These are phyloP conservation scores for Acronicta leporina DNA, from an alignment of 2,888 invertebrate genomes.

Conservation along the genomic window DNA sequence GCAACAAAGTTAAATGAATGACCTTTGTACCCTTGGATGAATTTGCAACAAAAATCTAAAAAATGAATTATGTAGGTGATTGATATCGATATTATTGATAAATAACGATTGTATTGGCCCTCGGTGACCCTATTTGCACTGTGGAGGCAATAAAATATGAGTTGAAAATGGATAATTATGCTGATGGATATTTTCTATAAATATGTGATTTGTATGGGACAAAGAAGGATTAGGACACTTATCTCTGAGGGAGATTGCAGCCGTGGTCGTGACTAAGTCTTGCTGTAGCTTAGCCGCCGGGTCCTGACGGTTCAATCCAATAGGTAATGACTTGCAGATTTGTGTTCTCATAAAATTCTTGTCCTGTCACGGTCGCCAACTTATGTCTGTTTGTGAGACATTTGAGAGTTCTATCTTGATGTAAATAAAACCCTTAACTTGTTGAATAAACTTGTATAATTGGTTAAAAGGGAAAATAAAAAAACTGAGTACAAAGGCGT, in stretches of 20 bases:
- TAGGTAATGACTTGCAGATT: neutral
- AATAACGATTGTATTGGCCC: neutral
- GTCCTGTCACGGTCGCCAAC: conserved; percentile 15
- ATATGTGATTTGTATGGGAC: neutral
- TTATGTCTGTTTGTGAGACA: conserved; percentile 1
- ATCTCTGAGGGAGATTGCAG: conserved; percentile 9
- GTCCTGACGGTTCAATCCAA: neutral
- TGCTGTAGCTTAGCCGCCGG: conserved; percentile 1
- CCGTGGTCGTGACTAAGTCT: conserved; percentile 12
- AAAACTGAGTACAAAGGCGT: too few species aligned
- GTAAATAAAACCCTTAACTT: too few species aligned
- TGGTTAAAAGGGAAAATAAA: too few species aligned
- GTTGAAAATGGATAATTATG: neutral
- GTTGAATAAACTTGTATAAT: too few species aligned
- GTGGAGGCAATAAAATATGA: conserved; percentile 4
- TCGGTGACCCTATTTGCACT: neutral
- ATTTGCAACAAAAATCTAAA: neutral
- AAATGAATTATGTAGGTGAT: neutral
- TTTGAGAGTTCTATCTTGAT: too few species aligned
- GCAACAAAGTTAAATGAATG: neutral
- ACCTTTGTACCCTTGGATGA: neutral
- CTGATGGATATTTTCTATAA: too few species aligned
- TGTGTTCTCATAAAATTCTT: neutral
- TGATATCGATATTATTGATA: neutral
- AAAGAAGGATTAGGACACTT: conserved; percentile 7